Evolutionary conservation across 2,797 vertebrate genomes (phyloP), one percentile per base, ranked within the genome.

Genomic region (Chaenodraco wilsoni): DNA sequence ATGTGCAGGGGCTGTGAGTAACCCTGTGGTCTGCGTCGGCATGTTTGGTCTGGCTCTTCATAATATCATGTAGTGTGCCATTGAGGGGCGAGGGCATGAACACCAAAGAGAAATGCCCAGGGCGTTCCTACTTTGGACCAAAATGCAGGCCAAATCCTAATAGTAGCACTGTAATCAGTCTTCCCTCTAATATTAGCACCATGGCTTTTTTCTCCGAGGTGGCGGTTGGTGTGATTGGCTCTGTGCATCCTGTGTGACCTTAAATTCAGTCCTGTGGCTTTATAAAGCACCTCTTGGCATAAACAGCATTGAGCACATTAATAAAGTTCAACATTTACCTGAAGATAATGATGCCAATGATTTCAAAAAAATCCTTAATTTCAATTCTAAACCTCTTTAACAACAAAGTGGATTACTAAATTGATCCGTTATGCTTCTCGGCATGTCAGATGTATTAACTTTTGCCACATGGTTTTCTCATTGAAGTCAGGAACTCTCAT

Each of bases 11-110:
- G 87, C 89, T 88, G 83, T 91, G 91, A 91, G 90, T 90, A 91
- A 91, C 90, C 82, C 87, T 93, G 93, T 90, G 90, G 92, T 92
- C 87, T 82, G 87, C 85, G 67, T 87, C 44, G 88, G 93, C 90
- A 92, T 92, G 92, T 92, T 94, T 91, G 91, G 82, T 87, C 90
- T 94, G 93, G 90, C 92, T 84, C 85, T 78, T 88, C 84, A 80
- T 69, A 85, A 90, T 88, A 83, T 90, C 82, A 88, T 88, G 91
- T 91, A 88, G 91, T 88, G 88, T 91, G 88, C 90, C 90, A 86
- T 88, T 85, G 84, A 91, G 79, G 79, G 85, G 80, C 78, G 57
- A 84, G 89, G 80, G 89, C 89, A 91, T 66, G 83, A 86, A 89
- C 84, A 91, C 89, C 84, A 91, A 89, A 89, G 88, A 87, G 81